Conservation (phyloP, 2,797 vertebrate species). For the Phrynocephalus vlangalii region DNA sequence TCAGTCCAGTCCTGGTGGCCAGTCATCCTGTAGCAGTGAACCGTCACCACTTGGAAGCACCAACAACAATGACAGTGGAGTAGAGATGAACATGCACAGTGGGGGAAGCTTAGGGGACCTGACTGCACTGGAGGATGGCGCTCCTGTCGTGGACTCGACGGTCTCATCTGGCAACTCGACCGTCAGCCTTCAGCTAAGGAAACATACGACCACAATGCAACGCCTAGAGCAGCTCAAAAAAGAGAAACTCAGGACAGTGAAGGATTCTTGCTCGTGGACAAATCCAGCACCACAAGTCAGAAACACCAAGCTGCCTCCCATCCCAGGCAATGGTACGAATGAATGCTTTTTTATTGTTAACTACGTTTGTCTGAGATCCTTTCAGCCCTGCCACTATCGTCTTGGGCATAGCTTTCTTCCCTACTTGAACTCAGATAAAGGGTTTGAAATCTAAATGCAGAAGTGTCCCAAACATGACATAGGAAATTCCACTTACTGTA, state of each 20-base stretch:
- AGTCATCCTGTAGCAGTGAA: slow-evolving; percentile 98
- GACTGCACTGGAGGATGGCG: slow-evolving; percentile 86
- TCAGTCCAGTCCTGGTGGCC: slow-evolving; percentile 98
- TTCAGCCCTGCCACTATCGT: neutral
- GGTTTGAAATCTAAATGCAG: neutral
- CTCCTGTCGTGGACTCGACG: slow-evolving; percentile 90
- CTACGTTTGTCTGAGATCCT: neutral
- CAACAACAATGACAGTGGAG: slow-evolving; percentile 98
- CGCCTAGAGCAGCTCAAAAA: slow-evolving; percentile 97
- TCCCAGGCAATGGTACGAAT: slow-evolving; percentile 89
- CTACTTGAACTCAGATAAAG: neutral
- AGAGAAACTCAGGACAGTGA: slow-evolving; percentile 93
- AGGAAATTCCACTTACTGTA: neutral
- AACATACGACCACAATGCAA: slow-evolving; percentile 86
- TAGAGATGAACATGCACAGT: slow-evolving; percentile 94
- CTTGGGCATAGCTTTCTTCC: neutral
- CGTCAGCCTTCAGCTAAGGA: slow-evolving; percentile 92
- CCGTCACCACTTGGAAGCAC: slow-evolving; percentile 94
- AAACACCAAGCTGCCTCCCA: slow-evolving; percentile 95
- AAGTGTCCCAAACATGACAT: neutral
- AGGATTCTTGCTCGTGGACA: slow-evolving; percentile 93
- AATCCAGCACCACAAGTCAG: slow-evolving; percentile 85
- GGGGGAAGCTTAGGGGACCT: slow-evolving; percentile 97
- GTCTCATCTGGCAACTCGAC: slow-evolving; percentile 82
- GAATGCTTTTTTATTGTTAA: neutral